A percentile compares a stretch with the other conserved stretches of the same genome.
Evolutionary conservation across 2,888 invertebrate species (phyloP).

Genomic region (Portevinia maculata): DNA sequence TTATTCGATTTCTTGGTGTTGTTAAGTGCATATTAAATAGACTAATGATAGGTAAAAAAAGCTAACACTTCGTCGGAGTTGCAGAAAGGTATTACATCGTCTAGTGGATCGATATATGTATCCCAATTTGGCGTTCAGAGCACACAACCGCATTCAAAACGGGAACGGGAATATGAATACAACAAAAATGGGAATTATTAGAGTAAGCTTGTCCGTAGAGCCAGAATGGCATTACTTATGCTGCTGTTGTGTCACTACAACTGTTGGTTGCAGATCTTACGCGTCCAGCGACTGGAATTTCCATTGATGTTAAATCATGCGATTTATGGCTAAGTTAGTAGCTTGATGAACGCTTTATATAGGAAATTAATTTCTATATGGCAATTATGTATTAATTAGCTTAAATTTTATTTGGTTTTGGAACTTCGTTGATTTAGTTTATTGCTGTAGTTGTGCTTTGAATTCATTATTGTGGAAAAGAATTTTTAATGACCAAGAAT

Average conservation of each 20-base stretch:
- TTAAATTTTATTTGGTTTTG: constrained; percentile 42
- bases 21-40: constrained; percentile 75
- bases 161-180: constrained; percentile 66
- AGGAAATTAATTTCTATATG: constrained; percentile 68
- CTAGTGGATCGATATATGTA: constrained; percentile 46
- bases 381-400: constrained; percentile 67
- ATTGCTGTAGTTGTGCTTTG: background rate
- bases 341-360: constrained; percentile 68
- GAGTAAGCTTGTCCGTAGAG: constrained; percentile 32
- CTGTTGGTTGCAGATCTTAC: constrained; percentile 31
- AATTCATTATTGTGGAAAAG: background rate
- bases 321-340: constrained; percentile 67
- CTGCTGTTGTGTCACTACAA: constrained; percentile 6
- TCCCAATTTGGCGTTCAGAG: constrained; percentile 60
- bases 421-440: background rate
- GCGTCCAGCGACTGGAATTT: constrained; percentile 54
- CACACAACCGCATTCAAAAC: constrained; percentile 69
- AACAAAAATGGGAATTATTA: constrained; percentile 64
- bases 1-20: constrained; percentile 74
- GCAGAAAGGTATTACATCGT: constrained; percentile 54
- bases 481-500: no score
- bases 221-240: constrained; percentile 24
- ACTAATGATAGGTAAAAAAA: constrained; percentile 69
- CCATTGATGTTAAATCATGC: constrained; percentile 61
- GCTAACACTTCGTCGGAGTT: constrained; percentile 64